These are phyloP conservation scores for Esox masquinongy DNA, from an alignment of 2,797 vertebrate genomes.

Conservation along the genomic window DNA sequence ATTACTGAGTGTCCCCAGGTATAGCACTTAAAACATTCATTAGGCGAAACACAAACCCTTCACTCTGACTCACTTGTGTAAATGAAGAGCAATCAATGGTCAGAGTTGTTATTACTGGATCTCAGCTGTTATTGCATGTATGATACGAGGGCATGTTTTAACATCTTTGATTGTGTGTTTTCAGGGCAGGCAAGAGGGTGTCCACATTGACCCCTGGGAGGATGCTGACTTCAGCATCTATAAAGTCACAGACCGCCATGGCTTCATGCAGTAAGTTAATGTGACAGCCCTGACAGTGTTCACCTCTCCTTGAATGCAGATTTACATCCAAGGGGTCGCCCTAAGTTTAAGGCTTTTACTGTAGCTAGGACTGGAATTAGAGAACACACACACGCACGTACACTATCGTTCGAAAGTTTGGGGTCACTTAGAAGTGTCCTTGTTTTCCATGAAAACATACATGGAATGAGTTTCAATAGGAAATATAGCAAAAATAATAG, in stretches of 20 bases:
- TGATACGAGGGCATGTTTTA: background rate
- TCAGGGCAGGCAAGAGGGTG: conserved; percentile 84
- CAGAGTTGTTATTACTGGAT: no score
- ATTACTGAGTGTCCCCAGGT: no score
- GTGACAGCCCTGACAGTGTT: background rate
- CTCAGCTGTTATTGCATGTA: background rate
- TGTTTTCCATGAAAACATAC: no score
- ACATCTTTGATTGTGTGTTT: conserved; percentile 30
- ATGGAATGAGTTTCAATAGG: no score
- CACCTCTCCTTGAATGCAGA: conserved; percentile 4
- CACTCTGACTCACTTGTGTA: no score
- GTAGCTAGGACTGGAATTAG: background rate
- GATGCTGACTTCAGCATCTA: conserved; percentile 86
- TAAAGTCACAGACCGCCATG: conserved; percentile 88
- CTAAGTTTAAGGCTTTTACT: background rate
- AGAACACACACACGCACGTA: background rate
- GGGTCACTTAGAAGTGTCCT: no score
- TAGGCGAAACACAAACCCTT: no score
- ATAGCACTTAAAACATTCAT: no score
- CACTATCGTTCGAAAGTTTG: no score
- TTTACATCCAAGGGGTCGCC: background rate
- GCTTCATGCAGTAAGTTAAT: conserved; percentile 88
- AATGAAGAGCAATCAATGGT: no score
- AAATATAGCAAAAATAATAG: no score
- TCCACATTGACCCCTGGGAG: conserved; percentile 87